These are phyloP conservation scores for Lophochroa leadbeateri DNA, from an alignment of 2,113 vertebrate species.

Conservation along the genomic window DNA sequence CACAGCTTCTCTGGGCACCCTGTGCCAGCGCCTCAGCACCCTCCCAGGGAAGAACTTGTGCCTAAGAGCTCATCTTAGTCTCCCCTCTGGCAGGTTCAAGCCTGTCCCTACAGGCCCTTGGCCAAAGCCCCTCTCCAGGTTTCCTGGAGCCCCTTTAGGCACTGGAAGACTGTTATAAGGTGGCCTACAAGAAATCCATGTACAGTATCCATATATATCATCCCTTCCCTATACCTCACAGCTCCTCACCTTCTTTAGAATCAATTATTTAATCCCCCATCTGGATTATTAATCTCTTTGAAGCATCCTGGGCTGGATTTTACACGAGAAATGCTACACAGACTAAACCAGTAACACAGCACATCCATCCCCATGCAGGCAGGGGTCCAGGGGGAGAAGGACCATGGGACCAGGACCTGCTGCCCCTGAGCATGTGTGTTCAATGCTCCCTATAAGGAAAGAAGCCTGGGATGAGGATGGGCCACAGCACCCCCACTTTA, in stretches of 20 bases:
- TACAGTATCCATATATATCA: not conserved
- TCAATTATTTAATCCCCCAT: conserved; percentile 9
- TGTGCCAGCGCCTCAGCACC: too few species aligned
- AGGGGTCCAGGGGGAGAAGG: not conserved
- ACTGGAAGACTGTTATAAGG: not conserved
- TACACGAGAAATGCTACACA: not conserved
- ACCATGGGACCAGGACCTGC: not conserved
- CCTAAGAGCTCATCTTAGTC: too few species aligned
- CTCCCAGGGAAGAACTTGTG: too few species aligned
- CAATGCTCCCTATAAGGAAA: not conserved
- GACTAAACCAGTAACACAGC: not conserved
- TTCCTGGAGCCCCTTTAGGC: not conserved
- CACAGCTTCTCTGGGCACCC: too few species aligned
- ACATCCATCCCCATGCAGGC: not conserved
- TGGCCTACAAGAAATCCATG: not conserved
- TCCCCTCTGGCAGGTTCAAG: not conserved
- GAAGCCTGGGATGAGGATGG: not conserved
- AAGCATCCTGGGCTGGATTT: not conserved
- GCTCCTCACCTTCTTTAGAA: not conserved
- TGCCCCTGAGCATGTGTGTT: not conserved
- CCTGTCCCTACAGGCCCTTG: not conserved
- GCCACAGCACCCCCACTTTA: not conserved
- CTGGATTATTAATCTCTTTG: not conserved
- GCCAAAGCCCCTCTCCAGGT: not conserved
- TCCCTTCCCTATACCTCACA: not conserved